phyloP scores from a whole-genome alignment of 2,113 vertebrate species.

The Tychaedon coryphoeus region DNA sequence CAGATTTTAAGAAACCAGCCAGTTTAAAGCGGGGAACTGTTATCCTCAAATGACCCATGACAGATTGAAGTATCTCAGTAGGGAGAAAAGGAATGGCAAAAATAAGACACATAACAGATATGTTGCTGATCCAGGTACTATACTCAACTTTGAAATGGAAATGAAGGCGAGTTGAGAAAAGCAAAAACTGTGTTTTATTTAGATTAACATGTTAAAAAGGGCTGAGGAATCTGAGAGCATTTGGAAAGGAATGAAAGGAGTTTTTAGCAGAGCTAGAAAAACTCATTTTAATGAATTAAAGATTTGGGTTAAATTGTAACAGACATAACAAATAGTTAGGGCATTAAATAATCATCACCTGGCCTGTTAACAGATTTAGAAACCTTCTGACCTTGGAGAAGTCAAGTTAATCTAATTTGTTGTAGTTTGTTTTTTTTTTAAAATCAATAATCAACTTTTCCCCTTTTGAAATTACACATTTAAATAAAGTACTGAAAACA shows the following conservation, averaged over 20 bases:
- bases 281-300: slow-evolving; percentile 60
- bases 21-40: not conserved
- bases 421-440: not conserved
- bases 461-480: not conserved
- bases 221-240: not conserved
- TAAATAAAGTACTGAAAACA: slow-evolving; percentile 25
- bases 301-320: slow-evolving; percentile 42
- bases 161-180: slow-evolving; percentile 27
- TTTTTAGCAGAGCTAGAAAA: slow-evolving; percentile 17
- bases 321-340: slow-evolving; percentile 62
- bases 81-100: slow-evolving; percentile 34
- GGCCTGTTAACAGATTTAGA: slow-evolving; percentile 39
- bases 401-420: slow-evolving; percentile 34
- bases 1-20: not conserved
- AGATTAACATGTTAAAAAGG: slow-evolving; percentile 14
- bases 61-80: not conserved
- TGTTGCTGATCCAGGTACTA: not conserved
- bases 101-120: not conserved
- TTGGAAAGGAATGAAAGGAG: slow-evolving; percentile 57
- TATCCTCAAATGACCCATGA: slow-evolving; percentile 46
- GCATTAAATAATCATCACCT: slow-evolving; percentile 55
- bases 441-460: not conserved
- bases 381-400: slow-evolving; percentile 41
- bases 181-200: slow-evolving; percentile 33
- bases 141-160: slow-evolving; percentile 44